Base-by-base conservation (phyloP, 2,113 vertebrate species). In the Passer domesticus region DNA sequence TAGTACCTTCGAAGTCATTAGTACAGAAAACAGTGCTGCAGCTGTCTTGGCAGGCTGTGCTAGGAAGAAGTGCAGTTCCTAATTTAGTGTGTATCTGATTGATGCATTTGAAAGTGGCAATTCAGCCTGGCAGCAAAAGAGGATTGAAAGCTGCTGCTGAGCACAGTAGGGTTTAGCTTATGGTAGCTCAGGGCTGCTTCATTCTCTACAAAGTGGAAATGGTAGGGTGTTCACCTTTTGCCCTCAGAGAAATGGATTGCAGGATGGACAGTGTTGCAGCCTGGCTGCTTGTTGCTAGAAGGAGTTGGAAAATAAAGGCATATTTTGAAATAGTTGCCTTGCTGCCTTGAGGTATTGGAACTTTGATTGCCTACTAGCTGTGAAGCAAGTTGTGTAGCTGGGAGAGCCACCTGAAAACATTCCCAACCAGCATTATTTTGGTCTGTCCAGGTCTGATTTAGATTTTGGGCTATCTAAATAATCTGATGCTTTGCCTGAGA, bases 1-100 rank as follows among this genome's bases (percentile, higher is more conserved):
- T 86, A 88, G 64, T 90, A 70, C 67, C 44, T 96, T 85, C 23
- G 12, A 55, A 90, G 56, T 78, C 77, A 52, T 90, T 83, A 90
- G 75, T n/a, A 63, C 43, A 28, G 76, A 81, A 83, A 59, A 50
- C 43, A 62, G 73, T 52, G 72, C 76, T 74, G 80, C 79, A 93
- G 76, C 90, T 95, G 75, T 68, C 86, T 83, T 95, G 94, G 86
- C 80, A 81, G 76, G 44, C 80, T 89, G 24, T 81, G 39, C 86
- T 78, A 60, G 83, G 79, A 77, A 92, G 85, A 88, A 92, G 60
- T 63, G 68, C n/a, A 56, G 47, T 74, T 92, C 21, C 73, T 86
- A 52, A 81, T 91, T 76, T 80, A 87, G 70, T 49, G 63, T 74
- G 20, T 47, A 14, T 88, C 78, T 67, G 83, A 81, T 53, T 69